A percentile compares a stretch with the other conserved stretches of the same genome.
Conservation (phyloP, 2,888 invertebrate genomes). For the Megamerina dolium region DNA sequence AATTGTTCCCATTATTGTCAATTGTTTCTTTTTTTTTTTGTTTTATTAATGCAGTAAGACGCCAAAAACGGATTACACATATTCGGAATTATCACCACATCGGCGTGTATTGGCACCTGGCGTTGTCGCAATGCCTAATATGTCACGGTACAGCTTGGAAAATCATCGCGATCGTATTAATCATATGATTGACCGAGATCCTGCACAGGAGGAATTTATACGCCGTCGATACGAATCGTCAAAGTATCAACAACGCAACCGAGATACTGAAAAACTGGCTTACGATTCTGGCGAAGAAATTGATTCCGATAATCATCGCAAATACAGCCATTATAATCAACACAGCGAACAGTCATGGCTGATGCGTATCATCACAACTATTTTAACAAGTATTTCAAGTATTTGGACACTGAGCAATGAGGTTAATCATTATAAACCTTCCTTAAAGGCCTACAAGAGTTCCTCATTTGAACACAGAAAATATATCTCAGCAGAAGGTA, state of each 20-base stretch:
- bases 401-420: slow-evolving; percentile 33
- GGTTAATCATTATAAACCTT: no score
- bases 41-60: slow-evolving; percentile 58
- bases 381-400: slow-evolving; percentile 31
- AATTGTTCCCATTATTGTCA: not conserved
- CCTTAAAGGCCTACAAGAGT: no score
- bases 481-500: no score
- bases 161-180: slow-evolving; percentile 55
- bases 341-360: slow-evolving; percentile 29
- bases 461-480: no score
- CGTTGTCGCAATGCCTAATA: slow-evolving; percentile 79
- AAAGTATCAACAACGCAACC: slow-evolving; percentile 21
- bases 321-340: slow-evolving; percentile 16
- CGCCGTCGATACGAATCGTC: slow-evolving; percentile 42
- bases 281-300: slow-evolving; percentile 48
- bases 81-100: slow-evolving; percentile 75
- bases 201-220: slow-evolving; percentile 42
- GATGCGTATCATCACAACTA: slow-evolving; percentile 32
- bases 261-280: slow-evolving; percentile 27
- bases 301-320: slow-evolving; percentile 32
- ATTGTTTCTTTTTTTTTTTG: not conserved
- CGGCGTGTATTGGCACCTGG: slow-evolving; percentile 74
- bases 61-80: slow-evolving; percentile 88
- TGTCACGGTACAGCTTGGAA: slow-evolving; percentile 71
- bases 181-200: slow-evolving; percentile 41